Evolutionary conservation across 2,113 vertebrate genomes (phyloP).

Genomic region (Hemibates koningsi): DNA sequence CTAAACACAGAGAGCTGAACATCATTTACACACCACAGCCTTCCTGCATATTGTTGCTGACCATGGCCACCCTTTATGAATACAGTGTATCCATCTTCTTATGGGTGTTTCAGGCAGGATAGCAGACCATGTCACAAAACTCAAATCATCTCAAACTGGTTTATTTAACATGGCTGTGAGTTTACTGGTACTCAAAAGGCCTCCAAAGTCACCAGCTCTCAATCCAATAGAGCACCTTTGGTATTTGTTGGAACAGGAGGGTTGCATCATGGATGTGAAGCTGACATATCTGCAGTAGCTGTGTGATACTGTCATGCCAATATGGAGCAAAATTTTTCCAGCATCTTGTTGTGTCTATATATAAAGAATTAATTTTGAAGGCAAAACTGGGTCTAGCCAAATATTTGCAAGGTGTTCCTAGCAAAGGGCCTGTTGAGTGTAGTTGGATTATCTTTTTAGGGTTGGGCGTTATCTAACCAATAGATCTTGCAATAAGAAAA

Average conservation of each 20-base stretch:
- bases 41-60: not conserved
- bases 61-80: not conserved
- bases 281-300: not conserved
- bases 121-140: not conserved
- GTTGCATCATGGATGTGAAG: not conserved
- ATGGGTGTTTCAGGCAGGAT: not conserved
- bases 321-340: accelerated
- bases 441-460: not conserved
- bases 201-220: not conserved
- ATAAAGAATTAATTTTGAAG: not conserved
- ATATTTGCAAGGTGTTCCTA: not conserved
- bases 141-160: accelerated
- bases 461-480: not conserved
- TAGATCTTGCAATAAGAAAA: not conserved
- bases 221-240: not conserved
- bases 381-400: not conserved
- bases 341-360: not conserved
- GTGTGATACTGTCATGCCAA: not conserved
- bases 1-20: not conserved
- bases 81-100: not conserved
- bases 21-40: not conserved
- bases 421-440: not conserved
- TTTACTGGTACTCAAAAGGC: not conserved
- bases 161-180: not conserved
- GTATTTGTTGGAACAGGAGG: not conserved